These are phyloP conservation scores for Bos javanicus DNA, from an alignment of 2,113 vertebrate species.

Conservation along the genomic window DNA sequence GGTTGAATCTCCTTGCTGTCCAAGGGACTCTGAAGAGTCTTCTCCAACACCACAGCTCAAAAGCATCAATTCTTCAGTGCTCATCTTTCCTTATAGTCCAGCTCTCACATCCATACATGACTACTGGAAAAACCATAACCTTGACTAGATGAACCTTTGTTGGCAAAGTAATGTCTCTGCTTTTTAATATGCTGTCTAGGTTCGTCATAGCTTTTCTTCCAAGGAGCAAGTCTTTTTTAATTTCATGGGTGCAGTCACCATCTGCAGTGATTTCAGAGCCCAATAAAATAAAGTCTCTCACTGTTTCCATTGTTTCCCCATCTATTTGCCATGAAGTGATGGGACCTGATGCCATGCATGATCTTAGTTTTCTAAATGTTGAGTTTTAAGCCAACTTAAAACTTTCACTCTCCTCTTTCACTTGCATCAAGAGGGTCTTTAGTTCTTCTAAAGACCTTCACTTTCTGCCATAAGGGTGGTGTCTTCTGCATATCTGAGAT, in stretches of 20 bases:
- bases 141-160: neutral
- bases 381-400: neutral
- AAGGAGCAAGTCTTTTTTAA: neutral
- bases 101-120: neutral
- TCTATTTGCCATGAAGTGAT: neutral
- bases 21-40: neutral
- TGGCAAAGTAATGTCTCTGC: neutral
- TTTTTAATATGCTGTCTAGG: neutral
- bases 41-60: neutral
- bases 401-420: neutral
- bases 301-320: neutral
- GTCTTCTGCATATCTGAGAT: neutral
- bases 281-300: neutral
- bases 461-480: neutral
- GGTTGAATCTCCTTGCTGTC: neutral
- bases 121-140: neutral
- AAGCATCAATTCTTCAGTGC: neutral
- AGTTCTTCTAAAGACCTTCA: neutral
- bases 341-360: neutral
- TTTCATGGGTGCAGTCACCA: neutral
- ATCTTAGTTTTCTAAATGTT: neutral
- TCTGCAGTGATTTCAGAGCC: neutral
- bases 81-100: neutral
- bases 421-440: neutral
- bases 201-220: neutral